Evolutionary conservation across 1,140 invertebrate genomes (phyloP), one percentile per base, ranked within the genome.

Genomic region (Metopolophium dirhodum): DNA sequence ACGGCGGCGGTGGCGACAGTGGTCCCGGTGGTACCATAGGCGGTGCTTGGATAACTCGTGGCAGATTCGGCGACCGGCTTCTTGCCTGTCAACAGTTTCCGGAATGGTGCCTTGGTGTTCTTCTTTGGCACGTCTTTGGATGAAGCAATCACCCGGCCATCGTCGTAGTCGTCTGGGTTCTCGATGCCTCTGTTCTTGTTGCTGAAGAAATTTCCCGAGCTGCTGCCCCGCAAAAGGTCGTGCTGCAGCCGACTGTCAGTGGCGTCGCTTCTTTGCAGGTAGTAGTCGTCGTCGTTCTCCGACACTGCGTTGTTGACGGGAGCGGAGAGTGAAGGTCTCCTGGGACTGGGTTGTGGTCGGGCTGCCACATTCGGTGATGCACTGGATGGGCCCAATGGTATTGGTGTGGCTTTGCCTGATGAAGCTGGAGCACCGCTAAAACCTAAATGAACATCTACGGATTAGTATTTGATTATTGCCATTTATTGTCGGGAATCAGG

Each of bases 261-360:
- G 93, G 97, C 97, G 95, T 98, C 97, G 45, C 97, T 97, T 30
- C 97, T 96, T 94, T 98, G 97, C 14, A 98, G 96, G 94, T 97
- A 96, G 95, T 97, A 98, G 47, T 97, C 96, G 94, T 98, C 97
- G 92, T 95, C 96, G 90, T 95, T 95, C 94, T 95, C 94, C 94
- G 96, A 95, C 93, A 96, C 96, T 41, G 94, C 94, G 54, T 95
- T 94, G 94, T 95, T 95, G 0, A 94, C 93, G 8, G 94, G 94
- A 11, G 37, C 30, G 47, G 91, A 93, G 4, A 93, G 11, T 45
- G 87, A 61, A 7, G 93, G 94, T 35, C 93, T 93, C 23, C 94
- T 93, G 30, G 93, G 68, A 23, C 93, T 93, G 51, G 91, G 82
- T 82, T 93, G 30, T 82, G 90, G 68, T 14, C 51, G 93, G 7